phyloP scores from a whole-genome alignment of 2,113 vertebrate genomes.

The Psettodes erumei region DNA sequence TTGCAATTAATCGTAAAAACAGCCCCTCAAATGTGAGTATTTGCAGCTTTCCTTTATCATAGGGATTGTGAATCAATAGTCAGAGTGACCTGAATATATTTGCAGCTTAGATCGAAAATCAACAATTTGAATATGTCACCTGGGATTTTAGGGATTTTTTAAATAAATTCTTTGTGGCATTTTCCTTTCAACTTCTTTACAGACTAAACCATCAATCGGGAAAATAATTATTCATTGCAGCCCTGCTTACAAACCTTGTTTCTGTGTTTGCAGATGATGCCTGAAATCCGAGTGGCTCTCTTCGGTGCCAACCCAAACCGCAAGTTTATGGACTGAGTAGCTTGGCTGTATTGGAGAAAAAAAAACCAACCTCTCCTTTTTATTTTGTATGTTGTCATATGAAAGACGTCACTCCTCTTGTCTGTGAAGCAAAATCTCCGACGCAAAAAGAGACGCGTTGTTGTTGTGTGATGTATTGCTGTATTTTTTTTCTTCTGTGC shows the following conservation, averaged over 20 bases:
- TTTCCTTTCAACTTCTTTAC: neutral
- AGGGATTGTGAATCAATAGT: too few species aligned
- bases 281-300: constrained; percentile 93
- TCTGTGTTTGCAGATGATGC: constrained; percentile 92
- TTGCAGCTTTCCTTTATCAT: neutral
- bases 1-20: too few species aligned
- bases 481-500: constrained; percentile 66
- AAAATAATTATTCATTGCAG: too few species aligned
- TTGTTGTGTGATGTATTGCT: constrained; percentile 73
- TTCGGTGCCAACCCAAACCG: constrained; percentile 96
- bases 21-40: neutral
- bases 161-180: neutral
- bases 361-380: constrained; percentile 43
- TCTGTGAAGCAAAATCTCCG: constrained; percentile 62
- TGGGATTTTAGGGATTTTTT: neutral
- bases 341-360: constrained; percentile 7
- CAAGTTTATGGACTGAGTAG: constrained; percentile 93
- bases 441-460: constrained; percentile 51
- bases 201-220: too few species aligned
- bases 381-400: constrained; percentile 69
- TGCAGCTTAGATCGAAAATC: neutral
- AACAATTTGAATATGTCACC: neutral
- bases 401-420: constrained; percentile 68
- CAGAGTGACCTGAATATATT: neutral
- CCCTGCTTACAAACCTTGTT: neutral